Evolutionary conservation across 1,140 invertebrate genomes (phyloP), one percentile per base, ranked within the genome.

Genomic region (Archivesica marissinica): DNA sequence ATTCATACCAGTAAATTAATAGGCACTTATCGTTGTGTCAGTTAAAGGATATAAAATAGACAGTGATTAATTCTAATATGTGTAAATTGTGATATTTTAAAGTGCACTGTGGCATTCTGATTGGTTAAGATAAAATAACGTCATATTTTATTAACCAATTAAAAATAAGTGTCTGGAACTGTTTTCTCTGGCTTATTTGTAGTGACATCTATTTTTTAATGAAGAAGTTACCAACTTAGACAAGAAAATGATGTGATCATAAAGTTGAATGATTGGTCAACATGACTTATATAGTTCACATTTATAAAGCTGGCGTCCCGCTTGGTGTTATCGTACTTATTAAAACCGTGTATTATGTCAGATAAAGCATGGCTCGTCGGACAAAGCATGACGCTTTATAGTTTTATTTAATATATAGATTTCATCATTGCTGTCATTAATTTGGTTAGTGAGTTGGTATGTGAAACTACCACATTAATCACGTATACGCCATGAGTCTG

Each of bases 31-130:
- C 4, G 6, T n/a, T 64, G 33, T 64, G 30, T 28, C 59, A 64
- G 56, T 30, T 28, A 59, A 35, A 64, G 59, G 59, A 64, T 64
- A 64, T 33, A 64, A 33, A 64, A 25, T 64, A 64, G 30, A 25
- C n/a, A 25, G 38, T 64, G 28, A 35, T 64, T 33, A 64, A 64
- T 64, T 64, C 13, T 20, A 4, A 33, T 7, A 35, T 30, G 9
- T 15, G 30, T 35, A 7, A 1, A 9, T 52, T 4, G 50, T 52
- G 4, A 52, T 35, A 35, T 64, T 64, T 59, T 35, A 64, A n/a
- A 17, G 28, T 25, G 23, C n/a, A n/a, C n/a, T n/a, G n/a, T n/a
- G n/a, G n/a, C n/a, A n/a, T n/a, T 35, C 59, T 35, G 30, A 4
- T 59, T 59, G 17, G 17, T 59, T n/a, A n/a, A 4, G 33, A 59